Base-by-base conservation (phyloP, 2,113 vertebrate genomes). In the Siniperca knerii region DNA sequence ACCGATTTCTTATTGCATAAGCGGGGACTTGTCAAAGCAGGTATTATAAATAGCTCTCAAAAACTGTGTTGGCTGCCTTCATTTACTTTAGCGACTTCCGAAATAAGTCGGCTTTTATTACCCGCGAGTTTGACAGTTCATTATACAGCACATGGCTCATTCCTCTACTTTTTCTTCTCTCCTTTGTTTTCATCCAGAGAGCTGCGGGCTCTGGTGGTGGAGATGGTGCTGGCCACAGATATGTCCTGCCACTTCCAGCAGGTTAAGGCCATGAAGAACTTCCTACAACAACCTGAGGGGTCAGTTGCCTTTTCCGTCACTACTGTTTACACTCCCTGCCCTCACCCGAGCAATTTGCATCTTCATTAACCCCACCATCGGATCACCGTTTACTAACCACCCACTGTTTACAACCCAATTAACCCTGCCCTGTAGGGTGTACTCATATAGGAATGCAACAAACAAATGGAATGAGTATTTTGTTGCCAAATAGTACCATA, bases 241-340 rank as follows among this genome's bases (percentile, higher is more conserved):
- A 99, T 99, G 98, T 99, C 98, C 83, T 99, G 97, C 95, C 98
- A 99, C 91, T 99, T 99, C 94, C 98, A 99, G 91, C 98, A 99
- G 91, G 97, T 99, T 90, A 99, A 99, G 95, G 95, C 97, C 74
- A 99, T 99, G 98, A 99, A 98, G 95, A 99, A 97, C 70, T 97
- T 97, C 88, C 91, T 99, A 52, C 98, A 98, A 88, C 98, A 98
- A 82, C 98, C 98, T 6, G 98, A 99, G 95, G 97, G 98, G 98
- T 99, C 90, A 97, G 98, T 97, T 15, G 13, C 29, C 42, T 25
- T 67, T 61, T 65, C 18, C n/a, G 33, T 55, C 8, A 9, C 25
- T 4, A 9, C 57, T 69, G 46, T 86, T 72, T 50, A 77, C 48
- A 55, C 44, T 65, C 16, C 10, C 35, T 67, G 16, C 20, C 72